Percentiles rank a stretch among this genome's conserved stretches.
These are phyloP conservation scores for Carposina sasakii DNA, from an alignment of 1,140 invertebrate genomes.

Conservation along the genomic window DNA sequence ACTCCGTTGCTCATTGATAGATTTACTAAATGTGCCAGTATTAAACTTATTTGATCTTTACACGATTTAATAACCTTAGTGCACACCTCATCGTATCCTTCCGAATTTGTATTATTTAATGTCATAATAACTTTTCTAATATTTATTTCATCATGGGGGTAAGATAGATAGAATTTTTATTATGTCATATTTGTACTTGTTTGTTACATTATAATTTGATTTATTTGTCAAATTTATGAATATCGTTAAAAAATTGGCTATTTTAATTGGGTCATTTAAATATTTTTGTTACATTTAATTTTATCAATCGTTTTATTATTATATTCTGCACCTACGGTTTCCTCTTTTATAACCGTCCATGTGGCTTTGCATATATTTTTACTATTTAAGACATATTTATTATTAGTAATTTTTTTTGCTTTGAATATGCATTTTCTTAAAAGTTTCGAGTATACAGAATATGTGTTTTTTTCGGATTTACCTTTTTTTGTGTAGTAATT, in stretches of 20 bases:
- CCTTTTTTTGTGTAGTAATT: neutral
- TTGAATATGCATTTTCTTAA: neutral
- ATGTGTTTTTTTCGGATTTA: neutral
- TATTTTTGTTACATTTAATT: neutral
- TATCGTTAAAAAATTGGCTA: neutral
- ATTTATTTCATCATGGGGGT: neutral
- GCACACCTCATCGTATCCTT: too few species aligned
- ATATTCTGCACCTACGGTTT: neutral
- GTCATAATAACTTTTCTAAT: neutral
- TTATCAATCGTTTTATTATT: neutral
- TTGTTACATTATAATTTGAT: neutral
- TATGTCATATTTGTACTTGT: neutral
- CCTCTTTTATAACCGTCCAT: neutral
- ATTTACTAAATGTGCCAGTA: too few species aligned
- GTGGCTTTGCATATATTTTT: slow-evolving; percentile 9
- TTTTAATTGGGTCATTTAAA: neutral
- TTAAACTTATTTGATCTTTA: too few species aligned
- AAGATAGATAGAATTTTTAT: too few species aligned
- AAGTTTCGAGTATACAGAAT: neutral
- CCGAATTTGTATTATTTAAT: too few species aligned
- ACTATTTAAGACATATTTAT: neutral
- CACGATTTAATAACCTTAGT: too few species aligned
- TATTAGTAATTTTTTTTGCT: slow-evolving; percentile 1
- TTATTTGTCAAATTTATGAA: neutral
- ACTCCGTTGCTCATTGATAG: too few species aligned